These are phyloP conservation scores for Siniperca obscura DNA, from an alignment of 2,797 vertebrate species.

Conservation along the genomic window DNA sequence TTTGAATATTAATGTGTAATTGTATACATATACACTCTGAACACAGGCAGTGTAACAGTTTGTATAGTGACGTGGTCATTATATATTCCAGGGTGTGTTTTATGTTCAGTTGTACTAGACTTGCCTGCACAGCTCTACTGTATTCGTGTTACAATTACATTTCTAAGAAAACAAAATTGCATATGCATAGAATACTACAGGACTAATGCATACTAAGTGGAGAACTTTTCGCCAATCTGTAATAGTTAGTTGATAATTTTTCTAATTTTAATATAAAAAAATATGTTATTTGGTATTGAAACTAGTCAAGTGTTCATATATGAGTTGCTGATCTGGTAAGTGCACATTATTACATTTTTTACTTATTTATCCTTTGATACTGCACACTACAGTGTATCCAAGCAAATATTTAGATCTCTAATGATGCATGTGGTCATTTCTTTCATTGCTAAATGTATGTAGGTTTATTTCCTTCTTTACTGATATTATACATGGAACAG, in stretches of 20 bases:
- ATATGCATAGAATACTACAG: background rate
- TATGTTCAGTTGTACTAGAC: background rate
- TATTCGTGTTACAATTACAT: background rate
- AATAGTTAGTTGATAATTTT: background rate
- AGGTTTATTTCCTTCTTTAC: slow-evolving; percentile 17
- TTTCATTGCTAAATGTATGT: background rate
- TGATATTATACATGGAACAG: background rate
- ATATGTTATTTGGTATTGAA: slow-evolving; percentile 36
- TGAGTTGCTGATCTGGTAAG: slow-evolving; percentile 69
- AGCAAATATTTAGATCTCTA: slow-evolving; percentile 1
- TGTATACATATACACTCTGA: background rate
- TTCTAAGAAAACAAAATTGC: background rate
- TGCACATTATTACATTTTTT: slow-evolving; percentile 54
- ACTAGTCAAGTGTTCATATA: slow-evolving; percentile 30
- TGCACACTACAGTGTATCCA: background rate
- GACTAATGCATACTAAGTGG: background rate
- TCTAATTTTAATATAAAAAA: background rate
- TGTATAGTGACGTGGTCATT: background rate
- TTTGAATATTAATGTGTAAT: slow-evolving; percentile 5
- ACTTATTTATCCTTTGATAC: background rate
- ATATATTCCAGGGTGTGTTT: slow-evolving; percentile 6
- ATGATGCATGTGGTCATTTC: background rate
- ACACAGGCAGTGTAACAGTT: background rate
- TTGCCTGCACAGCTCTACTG: background rate
- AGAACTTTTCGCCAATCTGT: background rate